phyloP scores from a whole-genome alignment of 1,140 invertebrate genomes.

The Platyura marginata region DNA sequence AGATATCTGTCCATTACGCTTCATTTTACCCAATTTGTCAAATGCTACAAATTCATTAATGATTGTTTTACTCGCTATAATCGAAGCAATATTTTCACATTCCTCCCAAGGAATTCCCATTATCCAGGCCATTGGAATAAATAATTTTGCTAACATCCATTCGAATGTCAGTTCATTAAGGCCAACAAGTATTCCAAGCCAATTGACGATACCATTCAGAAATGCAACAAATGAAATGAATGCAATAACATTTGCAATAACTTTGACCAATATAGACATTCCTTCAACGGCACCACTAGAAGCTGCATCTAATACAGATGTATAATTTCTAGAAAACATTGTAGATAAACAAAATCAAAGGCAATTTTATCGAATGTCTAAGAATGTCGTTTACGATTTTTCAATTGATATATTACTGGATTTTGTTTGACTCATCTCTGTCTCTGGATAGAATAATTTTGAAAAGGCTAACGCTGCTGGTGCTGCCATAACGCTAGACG shows the following conservation, averaged over 20 bases:
- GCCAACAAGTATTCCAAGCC: constrained; percentile 59
- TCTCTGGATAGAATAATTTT: constrained; percentile 86
- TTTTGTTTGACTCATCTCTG: constrained; percentile 48
- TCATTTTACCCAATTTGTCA: constrained; percentile 47
- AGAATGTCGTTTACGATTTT: constrained; percentile 32
- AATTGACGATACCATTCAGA: constrained; percentile 58
- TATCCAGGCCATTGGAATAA: constrained; percentile 64
- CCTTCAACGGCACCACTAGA: constrained; percentile 68
- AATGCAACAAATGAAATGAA: constrained; percentile 78
- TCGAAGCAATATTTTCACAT: constrained; percentile 54
- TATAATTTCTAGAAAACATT: constrained; percentile 40
- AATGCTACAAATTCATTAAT: constrained; percentile 91
- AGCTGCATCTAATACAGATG: constrained; percentile 74
- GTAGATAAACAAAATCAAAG: not conserved
- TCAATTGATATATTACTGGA: constrained; percentile 40
- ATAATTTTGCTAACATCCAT: constrained; percentile 61
- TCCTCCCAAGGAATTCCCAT: constrained; percentile 58
- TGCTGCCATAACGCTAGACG: constrained; percentile 88
- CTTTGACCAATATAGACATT: constrained; percentile 63
- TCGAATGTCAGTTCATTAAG: constrained; percentile 35
- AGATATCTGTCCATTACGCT: constrained; percentile 31
- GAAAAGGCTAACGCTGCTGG: constrained; percentile 75
- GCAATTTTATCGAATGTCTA: not conserved
- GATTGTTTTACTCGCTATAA: constrained; percentile 77
- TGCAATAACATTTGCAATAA: constrained; percentile 81